Base-by-base conservation (phyloP, 2,888 invertebrate genomes). In the Drosophila macrothrix region DNA sequence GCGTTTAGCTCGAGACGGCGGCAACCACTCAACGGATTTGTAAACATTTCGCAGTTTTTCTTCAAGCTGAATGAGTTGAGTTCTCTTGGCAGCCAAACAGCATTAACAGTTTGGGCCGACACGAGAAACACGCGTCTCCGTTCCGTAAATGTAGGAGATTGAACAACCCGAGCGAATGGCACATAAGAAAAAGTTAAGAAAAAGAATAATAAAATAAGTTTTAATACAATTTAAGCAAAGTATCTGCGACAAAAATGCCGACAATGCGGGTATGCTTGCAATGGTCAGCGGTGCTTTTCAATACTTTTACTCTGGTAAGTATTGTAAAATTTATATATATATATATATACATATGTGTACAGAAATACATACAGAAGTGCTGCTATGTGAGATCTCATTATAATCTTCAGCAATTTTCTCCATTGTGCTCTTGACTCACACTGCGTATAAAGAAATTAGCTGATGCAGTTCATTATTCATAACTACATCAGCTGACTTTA, bases 251-350 rank as follows among this genome's bases (percentile, higher is more conserved):
- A 66, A 69, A 29, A 41, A 91, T 89, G 92, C 76, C 88, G 37
- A 84, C 91, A 49, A 61, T 83, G 37, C 89, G 91, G 77, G 84
- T 88, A 74, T 90, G 86, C 73, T 73, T 92, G 66, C 92, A 92
- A 78, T 92, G 92, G 92, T 78, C 88, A 25, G 77, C 90, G 46
- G 82, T 92, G 10, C 67, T 90, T 16, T 92, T 86, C 73, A 92
- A 88, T 70, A 84, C 84, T 14, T 58, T 91, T 35, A 91, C 90
- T 66, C 77, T 92, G 91, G 92, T 92, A 73, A 90, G 92, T 67
- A 46, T 14, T 37, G 1, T 10, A 22, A 19, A 29, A 25, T 49
- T 14, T 16, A 41, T 14, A 19, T 10, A 19, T n/a, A 49, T 61
- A 10, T 14, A 16, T 6, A 14, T 12, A 28, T 14, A 9, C 7